Evolutionary conservation across 2,888 invertebrate species (phyloP).

Genomic region (Agrotis clavis): DNA sequence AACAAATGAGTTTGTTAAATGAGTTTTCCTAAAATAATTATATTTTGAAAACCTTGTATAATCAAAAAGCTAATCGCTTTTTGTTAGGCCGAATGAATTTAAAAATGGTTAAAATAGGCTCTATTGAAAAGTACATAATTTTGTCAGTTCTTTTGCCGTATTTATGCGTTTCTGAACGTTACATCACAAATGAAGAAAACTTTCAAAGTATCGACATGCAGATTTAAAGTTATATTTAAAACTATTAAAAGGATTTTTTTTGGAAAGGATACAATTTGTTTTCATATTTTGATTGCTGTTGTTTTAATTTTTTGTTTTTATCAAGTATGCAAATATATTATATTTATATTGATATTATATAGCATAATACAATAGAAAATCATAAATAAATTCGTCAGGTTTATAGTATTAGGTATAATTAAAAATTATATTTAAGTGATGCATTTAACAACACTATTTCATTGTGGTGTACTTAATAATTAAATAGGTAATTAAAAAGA

Average conservation of each 20-base stretch:
- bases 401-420: conserved; percentile 5
- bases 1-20: conserved; percentile 19
- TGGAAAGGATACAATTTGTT: conserved; percentile 8
- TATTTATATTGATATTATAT: conserved; percentile 4
- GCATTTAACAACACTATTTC: conserved; percentile 11
- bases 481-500: conserved; percentile 17
- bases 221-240: not conserved
- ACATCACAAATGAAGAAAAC: conserved; percentile 2
- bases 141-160: not conserved
- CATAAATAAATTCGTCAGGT: conserved; percentile 48
- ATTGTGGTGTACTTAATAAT: not conserved
- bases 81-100: conserved; percentile 55
- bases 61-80: conserved; percentile 9
- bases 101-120: conserved; percentile 9
- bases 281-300: conserved; percentile 1
- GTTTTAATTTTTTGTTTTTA: not conserved
- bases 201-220: not conserved
- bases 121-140: not conserved
- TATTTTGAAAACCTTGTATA: conserved; percentile 17
- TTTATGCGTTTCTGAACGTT: not conserved
- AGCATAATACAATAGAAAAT: conserved; percentile 13
- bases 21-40: conserved; percentile 3
- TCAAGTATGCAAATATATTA: conserved; percentile 8
- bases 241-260: conserved; percentile 29
- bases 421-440: conserved; percentile 9